These are phyloP conservation scores for Chesias legatella DNA, from an alignment of 2,888 invertebrate genomes.

Conservation along the genomic window DNA sequence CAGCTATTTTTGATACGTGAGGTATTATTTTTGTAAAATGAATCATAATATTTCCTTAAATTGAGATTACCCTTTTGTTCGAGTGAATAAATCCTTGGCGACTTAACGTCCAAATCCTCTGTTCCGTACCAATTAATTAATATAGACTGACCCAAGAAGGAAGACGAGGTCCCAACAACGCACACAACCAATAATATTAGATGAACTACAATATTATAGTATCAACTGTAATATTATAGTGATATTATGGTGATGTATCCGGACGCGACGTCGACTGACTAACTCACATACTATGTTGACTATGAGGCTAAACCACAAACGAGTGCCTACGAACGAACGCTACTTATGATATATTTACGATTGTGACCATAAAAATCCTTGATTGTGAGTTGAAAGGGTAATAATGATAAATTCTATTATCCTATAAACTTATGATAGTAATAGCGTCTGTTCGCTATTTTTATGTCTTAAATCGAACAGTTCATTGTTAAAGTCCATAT, in stretches of 20 bases:
- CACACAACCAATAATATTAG: background rate
- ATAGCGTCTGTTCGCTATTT: constrained; percentile 65
- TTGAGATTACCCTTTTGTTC: no score
- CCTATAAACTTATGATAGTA: constrained; percentile 60
- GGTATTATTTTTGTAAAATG: no score
- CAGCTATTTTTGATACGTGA: no score
- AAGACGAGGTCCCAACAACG: constrained; percentile 14
- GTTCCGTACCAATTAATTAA: constrained; percentile 14
- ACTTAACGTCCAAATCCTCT: background rate
- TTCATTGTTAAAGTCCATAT: constrained; percentile 58
- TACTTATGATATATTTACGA: constrained; percentile 76
- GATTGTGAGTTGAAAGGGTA: constrained; percentile 77
- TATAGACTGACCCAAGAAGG: constrained; percentile 8
- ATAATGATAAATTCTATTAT: constrained; percentile 59
- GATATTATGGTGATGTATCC: constrained; percentile 47
- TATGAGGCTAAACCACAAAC: constrained; percentile 63
- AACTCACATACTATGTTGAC: constrained; percentile 41
- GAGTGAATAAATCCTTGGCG: background rate
- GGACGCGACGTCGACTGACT: constrained; percentile 54
- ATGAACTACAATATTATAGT: no score
- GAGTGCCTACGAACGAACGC: constrained; percentile 76
- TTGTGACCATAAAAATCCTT: constrained; percentile 71
- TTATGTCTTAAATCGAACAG: constrained; percentile 62
- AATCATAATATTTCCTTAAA: no score
- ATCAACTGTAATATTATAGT: no score